Evolutionary conservation across 2,888 invertebrate genomes (phyloP).

Genomic region (Lucinisca nassula): DNA sequence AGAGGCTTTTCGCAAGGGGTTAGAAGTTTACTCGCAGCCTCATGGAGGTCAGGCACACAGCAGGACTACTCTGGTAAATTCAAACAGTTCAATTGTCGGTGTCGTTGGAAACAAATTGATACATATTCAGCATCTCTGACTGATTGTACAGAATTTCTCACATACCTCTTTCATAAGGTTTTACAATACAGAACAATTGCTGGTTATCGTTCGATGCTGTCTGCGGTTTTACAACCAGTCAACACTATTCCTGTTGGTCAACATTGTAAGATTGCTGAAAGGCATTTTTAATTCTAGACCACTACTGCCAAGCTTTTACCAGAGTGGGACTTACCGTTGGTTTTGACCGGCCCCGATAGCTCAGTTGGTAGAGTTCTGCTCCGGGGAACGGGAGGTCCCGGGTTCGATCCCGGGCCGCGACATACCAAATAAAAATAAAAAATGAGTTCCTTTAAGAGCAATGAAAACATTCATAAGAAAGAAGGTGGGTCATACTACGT

Average conservation of each 20-base stretch:
- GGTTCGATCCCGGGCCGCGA: too few species aligned
- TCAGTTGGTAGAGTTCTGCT: too few species aligned
- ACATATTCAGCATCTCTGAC: slow-evolving; percentile 28
- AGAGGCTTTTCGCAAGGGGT: slow-evolving; percentile 18
- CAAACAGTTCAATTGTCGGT: slow-evolving; percentile 22
- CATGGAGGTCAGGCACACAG: slow-evolving; percentile 39
- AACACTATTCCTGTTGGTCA: slow-evolving; percentile 29
- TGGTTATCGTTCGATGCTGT: slow-evolving; percentile 40
- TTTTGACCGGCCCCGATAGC: too few species aligned
- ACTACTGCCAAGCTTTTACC: slow-evolving; percentile 29
- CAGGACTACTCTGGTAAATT: slow-evolving; percentile 38
- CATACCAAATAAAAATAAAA: too few species aligned
- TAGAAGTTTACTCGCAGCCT: slow-evolving; percentile 2
- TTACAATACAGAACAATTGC: slow-evolving; percentile 35
- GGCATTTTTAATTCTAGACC: slow-evolving; percentile 55
- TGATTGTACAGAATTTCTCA: slow-evolving; percentile 38
- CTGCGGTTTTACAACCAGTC: slow-evolving; percentile 39
- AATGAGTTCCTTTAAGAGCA: too few species aligned
- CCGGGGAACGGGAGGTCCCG: too few species aligned
- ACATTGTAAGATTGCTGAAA: slow-evolving; percentile 32
- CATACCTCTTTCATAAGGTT: slow-evolving; percentile 20
- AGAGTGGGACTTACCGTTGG: slow-evolving; percentile 50
- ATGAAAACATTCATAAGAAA: too few species aligned
- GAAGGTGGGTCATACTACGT: too few species aligned
- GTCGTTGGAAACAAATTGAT: slow-evolving; percentile 38